Base-by-base conservation (phyloP, 2,113 vertebrate species). In the Bostrychus sinensis region DNA sequence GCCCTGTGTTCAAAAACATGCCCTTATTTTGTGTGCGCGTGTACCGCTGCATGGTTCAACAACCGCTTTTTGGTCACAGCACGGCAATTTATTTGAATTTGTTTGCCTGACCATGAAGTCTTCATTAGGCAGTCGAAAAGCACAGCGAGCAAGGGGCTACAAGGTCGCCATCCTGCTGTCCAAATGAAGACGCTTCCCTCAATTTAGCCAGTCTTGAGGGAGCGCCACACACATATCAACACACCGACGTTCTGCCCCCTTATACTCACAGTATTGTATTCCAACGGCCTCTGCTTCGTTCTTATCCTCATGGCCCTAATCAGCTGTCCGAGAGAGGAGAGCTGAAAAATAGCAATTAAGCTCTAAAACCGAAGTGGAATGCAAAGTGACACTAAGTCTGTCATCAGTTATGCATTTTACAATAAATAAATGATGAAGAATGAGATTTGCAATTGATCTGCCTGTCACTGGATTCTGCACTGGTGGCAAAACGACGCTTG, bases 41-140 rank as follows among this genome's bases (percentile, higher is more conserved):
- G 64, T 17, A 28, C 3, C 6, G 25, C 25, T 28, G 48, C 48
- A 28, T 17, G 38, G 60, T 64, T 61, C 39, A 88, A 69, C 75
- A 73, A 56, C 56, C 80, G 62, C 83, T 90, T 88, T 87, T 82
- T 72, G 86, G 84, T 88, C 82, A 80, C 59, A 59, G 76, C 68
- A 75, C 64, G 17, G 63, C 82, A 78, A 83, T 91, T 86, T 91
- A 86, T 91, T 90, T 70, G 83, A 88, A 90, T 90, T 88, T 89
- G 81, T 89, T 85, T 88, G 75, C 66, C 80, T 69, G 88, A 79
- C 81, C 86, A 82, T 89, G 89, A 91, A 90, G 90, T 88, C 89
- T 91, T 91, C 81, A 91, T 91, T 91, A 88, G 60, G 51, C 75
- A 86, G 79, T 55, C 69, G 46, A 58, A 28, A 86, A 75, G 68